Conservation (phyloP, 2,113 vertebrate genomes). For the Jacana jacana region DNA sequence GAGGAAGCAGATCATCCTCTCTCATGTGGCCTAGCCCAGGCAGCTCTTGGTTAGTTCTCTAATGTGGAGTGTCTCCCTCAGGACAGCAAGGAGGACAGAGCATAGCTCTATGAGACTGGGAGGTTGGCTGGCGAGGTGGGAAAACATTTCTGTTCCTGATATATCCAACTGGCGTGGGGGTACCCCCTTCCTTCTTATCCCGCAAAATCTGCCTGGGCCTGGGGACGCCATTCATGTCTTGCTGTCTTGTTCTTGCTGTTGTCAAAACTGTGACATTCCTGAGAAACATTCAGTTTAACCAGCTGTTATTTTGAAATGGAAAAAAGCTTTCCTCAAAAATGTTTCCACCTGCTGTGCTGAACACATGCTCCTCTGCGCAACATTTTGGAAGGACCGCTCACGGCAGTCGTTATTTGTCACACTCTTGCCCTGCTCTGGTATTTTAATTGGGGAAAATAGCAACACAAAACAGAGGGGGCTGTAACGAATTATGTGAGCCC, state of each 20-base stretch:
- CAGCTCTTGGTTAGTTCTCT: neutral
- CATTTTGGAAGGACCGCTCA: neutral
- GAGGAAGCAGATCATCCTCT: fast-evolving
- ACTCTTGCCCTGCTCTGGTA: fast-evolving
- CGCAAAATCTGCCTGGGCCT: fast-evolving
- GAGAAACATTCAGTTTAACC: neutral
- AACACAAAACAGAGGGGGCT: neutral
- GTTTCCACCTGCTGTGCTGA: neutral
- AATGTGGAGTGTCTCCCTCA: neutral
- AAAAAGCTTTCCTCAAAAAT: neutral
- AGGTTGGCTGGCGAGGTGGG: fast-evolving
- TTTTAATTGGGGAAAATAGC: neutral
- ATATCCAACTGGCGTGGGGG: fast-evolving
- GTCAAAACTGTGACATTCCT: neutral
- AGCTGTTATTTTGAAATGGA: neutral
- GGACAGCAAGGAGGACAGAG: neutral
- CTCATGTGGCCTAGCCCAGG: no score
- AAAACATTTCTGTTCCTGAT: neutral
- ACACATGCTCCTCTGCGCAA: fast-evolving
- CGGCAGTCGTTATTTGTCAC: fast-evolving
- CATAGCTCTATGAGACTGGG: fast-evolving
- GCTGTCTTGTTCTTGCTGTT: neutral
- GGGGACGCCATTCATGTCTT: fast-evolving
- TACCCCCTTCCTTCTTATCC: neutral
- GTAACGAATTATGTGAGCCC: neutral